Evolutionary conservation across 2,888 invertebrate genomes (phyloP).

Genomic region (Andrena hattorfiana): DNA sequence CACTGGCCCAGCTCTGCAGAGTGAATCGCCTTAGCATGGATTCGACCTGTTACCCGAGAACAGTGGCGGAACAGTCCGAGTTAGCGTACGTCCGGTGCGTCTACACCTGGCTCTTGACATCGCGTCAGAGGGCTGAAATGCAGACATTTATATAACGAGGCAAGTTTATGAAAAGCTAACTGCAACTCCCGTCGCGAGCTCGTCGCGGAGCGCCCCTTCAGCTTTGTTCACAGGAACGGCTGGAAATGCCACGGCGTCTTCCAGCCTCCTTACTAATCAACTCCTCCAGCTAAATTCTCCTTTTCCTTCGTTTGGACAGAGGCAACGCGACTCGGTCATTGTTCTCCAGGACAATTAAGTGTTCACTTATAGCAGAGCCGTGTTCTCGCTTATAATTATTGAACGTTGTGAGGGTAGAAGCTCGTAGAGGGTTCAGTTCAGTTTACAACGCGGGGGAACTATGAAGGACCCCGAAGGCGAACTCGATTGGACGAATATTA

Average conservation of each 20-base stretch:
- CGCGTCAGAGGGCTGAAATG: conserved; percentile 42
- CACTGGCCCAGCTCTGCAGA: background rate
- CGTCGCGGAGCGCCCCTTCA: conserved; percentile 19
- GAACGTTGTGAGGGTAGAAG: background rate
- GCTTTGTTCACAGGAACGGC: conserved; percentile 21
- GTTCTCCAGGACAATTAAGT: conserved; percentile 36
- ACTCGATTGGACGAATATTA: too few species aligned
- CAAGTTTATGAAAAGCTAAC: conserved; percentile 69
- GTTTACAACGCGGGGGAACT: too few species aligned
- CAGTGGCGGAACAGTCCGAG: conserved; percentile 19
- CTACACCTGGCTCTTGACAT: conserved; percentile 30
- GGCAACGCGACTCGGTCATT: conserved; percentile 12
- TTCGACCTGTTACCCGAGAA: conserved; percentile 27
- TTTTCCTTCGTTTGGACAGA: background rate
- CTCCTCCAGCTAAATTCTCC: conserved; percentile 24
- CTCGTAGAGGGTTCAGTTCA: too few species aligned
- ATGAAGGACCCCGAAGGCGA: too few species aligned
- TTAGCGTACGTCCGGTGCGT: conserved; percentile 36
- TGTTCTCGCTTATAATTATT: conserved; percentile 22
- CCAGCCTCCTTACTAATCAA: conserved; percentile 52
- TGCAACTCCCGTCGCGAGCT: conserved; percentile 27
- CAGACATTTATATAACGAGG: conserved; percentile 65
- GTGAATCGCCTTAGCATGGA: conserved; percentile 8
- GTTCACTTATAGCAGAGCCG: background rate
- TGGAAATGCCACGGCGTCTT: conserved; percentile 43